Percentiles rank a stretch among this genome's conserved stretches.
These are phyloP conservation scores for Menura novaehollandiae DNA, from an alignment of 2,113 vertebrate genomes.

Conservation along the genomic window DNA sequence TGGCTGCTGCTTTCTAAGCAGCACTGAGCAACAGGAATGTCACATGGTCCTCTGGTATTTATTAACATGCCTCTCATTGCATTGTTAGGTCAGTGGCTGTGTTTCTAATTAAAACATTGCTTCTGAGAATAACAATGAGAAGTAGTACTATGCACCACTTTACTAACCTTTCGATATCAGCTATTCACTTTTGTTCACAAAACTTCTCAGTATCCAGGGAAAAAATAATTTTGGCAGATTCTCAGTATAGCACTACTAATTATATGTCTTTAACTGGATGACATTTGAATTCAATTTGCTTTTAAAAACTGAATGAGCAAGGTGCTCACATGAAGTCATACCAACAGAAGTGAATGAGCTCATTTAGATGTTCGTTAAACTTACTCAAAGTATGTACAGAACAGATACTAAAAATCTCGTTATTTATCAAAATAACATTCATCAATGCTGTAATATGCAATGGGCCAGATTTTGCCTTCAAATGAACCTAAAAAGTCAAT, in stretches of 20 bases:
- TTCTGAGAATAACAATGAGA: slow-evolving; percentile 8
- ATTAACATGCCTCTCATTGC: slow-evolving; percentile 41
- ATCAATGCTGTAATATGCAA: not conserved
- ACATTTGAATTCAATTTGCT: not conserved
- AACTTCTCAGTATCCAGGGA: not conserved
- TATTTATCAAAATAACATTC: not conserved
- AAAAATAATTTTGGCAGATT: not conserved
- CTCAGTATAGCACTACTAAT: not conserved
- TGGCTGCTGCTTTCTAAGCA: slow-evolving; percentile 5
- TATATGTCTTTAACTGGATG: not conserved
- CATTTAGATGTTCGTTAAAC: not conserved
- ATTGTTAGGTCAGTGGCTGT: slow-evolving; percentile 2
- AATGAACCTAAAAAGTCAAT: not conserved
- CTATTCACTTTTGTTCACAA: not conserved
- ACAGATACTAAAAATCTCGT: not conserved
- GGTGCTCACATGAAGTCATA: not conserved
- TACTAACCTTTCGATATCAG: not conserved
- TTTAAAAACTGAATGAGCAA: not conserved
- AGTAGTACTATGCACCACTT: not conserved
- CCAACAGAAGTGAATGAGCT: not conserved
- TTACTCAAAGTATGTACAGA: not conserved
- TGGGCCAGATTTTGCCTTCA: not conserved
- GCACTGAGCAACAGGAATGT: not conserved
- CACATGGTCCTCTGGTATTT: slow-evolving; percentile 37
- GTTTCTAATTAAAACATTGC: slow-evolving; percentile 44